Evolutionary conservation across 2,888 invertebrate genomes (phyloP), one percentile per base, ranked within the genome.

Genomic region (Tromatobia lineatoria): DNA sequence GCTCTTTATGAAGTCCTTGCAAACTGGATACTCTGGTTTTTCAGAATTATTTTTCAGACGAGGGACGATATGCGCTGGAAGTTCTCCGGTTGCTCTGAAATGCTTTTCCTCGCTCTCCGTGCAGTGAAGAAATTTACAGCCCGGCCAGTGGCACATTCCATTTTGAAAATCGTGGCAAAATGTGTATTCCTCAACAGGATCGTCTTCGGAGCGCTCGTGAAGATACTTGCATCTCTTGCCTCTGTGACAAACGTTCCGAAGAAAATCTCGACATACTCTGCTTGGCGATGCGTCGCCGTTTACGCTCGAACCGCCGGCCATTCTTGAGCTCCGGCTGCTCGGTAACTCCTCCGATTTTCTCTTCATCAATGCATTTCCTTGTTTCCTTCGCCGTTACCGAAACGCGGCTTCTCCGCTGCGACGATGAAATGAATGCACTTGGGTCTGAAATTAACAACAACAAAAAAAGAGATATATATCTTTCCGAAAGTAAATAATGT

Each of bases 41-140:
- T 93, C 87, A 91, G 92, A 87, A 77, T 88, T 91, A 82, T 82
- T 90, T 79, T 90, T 91, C 25, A 90, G 82, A 75, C 89, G 90
- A 8, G 69, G 89, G 0, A 92, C 61, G 38, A 95, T 95, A 89
- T 95, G 95, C 42, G 94, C 94, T 1, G 97, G 97, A 90, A 98
- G 94, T 90, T 96, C 96, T 0, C 97, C 97, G 13, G 96, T 96
- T 70, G 95, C 94, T 88, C 96, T 95, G 89, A 96, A 97, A 88
- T 96, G 96, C 83, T 96, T 96, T 89, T 97, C 97, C 91, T 97
- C 97, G 88, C 96, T 96, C 20, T 96, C 94, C 0, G 96, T 95
- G 90, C 97, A 97, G 93, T 98, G 97, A 59, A 97, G 95, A 92
- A 97, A 97, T 90, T 96, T 96, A 90, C 97, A 97, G 81, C 96